A percentile compares a stretch with the other conserved stretches of the same genome.
Evolutionary conservation across 92 coral and sea anemone genomes (phyloP).

Genomic region (Chrysogorgia sp.): DNA sequence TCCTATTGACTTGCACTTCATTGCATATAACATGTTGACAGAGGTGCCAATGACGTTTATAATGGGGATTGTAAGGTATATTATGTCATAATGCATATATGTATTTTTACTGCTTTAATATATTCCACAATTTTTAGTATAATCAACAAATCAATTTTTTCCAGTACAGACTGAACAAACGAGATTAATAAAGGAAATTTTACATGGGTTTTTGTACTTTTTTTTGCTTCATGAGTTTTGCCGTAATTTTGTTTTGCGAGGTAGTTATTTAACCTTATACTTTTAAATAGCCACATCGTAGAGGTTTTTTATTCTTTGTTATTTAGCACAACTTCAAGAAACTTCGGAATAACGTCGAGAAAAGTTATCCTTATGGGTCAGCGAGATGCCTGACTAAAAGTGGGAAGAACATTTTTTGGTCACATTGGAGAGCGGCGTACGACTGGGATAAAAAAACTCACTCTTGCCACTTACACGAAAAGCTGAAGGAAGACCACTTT

Average conservation of each 20-base stretch:
- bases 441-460: slow-evolving; percentile 60
- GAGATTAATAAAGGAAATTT: too few species aligned
- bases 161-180: too few species aligned
- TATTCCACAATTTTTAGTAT: neutral
- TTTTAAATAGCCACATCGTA: too few species aligned
- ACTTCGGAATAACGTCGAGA: neutral
- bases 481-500: slow-evolving; percentile 59
- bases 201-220: too few species aligned
- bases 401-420: slow-evolving; percentile 59
- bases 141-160: too few species aligned
- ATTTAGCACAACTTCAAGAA: neutral
- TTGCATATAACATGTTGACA: slow-evolving; percentile 18
- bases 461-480: slow-evolving; percentile 61
- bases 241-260: too few species aligned
- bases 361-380: neutral
- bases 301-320: too few species aligned
- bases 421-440: slow-evolving; percentile 55
- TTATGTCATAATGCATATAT: too few species aligned
- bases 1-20: slow-evolving; percentile 20
- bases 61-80: slow-evolving; percentile 37
- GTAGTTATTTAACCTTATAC: too few species aligned
- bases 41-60: slow-evolving; percentile 13
- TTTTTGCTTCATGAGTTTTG: too few species aligned
- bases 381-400: slow-evolving; percentile 40
- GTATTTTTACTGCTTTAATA: neutral